Evolutionary conservation across 2,888 invertebrate genomes (phyloP), one percentile per base, ranked within the genome.

Genomic region (Drosophila falleni): DNA sequence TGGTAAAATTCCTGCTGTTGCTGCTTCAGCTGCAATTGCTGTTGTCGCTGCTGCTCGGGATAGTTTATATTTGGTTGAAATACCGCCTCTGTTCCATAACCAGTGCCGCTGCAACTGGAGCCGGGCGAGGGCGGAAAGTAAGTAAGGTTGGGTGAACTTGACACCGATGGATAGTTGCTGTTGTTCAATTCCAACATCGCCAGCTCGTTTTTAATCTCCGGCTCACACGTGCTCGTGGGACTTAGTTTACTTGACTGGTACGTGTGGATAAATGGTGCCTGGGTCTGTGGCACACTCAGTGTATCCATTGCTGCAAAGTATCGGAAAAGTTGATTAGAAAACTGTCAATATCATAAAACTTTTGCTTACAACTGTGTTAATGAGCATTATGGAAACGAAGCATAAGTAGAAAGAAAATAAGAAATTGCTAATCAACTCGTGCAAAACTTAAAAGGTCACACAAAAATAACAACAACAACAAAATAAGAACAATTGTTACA

Each of bases 181-280:
- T 58, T 29, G n/a, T 37, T 77, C 54, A 78, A n/a, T n/a, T 86
- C 72, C 15, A 58, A 65, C 13, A 47, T 51, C 8, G 64, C 8
- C 31, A 64, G 71, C 39, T 85, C 85, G 31, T 70, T 42, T 68
- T 89, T 89, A 41, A 86, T 81, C 10, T 80, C 71, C 0, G 73
- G 53, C 55, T 70, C 53, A 29, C 54, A 77, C 0, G 33, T 19
- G 19, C 39, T 47, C 5, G 13, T 67, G 31, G 78, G 81, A 71
- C 81, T 79, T 16, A 60, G 55, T 37, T 72, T 69, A 3, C 47
- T 31, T 0, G 19, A 50, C 29, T 74, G 62, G 33, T 66, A 70
- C 39, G 58, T 62, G 39, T 44, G 62, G 26, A 42, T 19, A 33
- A n/a, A 10, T 8, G 63, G 16, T 4, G 53, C 66, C 6, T 58